Evolutionary conservation across 2,113 vertebrate species (phyloP), one percentile per base, ranked within the genome.

Genomic region (Vicugna pacos): DNA sequence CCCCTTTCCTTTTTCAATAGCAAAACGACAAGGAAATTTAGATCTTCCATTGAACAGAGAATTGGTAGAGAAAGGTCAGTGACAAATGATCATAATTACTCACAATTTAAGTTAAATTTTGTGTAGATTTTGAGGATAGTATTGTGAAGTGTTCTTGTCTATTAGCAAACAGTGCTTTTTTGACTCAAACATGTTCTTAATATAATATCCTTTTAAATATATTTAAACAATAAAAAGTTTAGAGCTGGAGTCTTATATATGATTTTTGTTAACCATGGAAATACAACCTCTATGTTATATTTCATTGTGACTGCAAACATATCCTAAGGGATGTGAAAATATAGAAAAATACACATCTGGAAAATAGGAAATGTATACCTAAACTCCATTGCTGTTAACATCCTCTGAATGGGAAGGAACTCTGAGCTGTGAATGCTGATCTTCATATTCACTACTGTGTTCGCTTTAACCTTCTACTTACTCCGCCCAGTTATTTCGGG

Each of bases 61-160:
- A 72, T 95, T 99, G 28, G 94, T 99, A 82, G 98, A 99, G 91
- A 99, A 99, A 95, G 99, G 99, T 99, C 64, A 98, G 98, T 98
- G 87, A 62, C 97, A 90, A 94, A 83, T 89, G 70, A 73, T 92
- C 38, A 35, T 91, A 70, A 88, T 82, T n/a, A 62, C 20, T 84
- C 54, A 94, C 5, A 48, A n/a, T 67, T 93, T 95, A 48, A 50
- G 75, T 93, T 75, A 62, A 52, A 52, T 73, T 95, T 30, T 81
- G 2, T 88, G n/a, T 76, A 3, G 17, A 32, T 84, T 96, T 89
- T 93, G 28, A 79, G 42, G 77, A 64, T 79, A 46, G 56, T 77
- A 77, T 15, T 81, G 4, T 82, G n/a, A 62, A 42, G 15, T 89
- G 2, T 70, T n/a, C 67, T 96, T 95, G 14, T 92, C 56, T 95